A percentile compares a stretch with the other conserved stretches of the same genome.
phyloP scores from a whole-genome alignment of 2,113 vertebrate genomes.

The Heptranchias perlo region DNA sequence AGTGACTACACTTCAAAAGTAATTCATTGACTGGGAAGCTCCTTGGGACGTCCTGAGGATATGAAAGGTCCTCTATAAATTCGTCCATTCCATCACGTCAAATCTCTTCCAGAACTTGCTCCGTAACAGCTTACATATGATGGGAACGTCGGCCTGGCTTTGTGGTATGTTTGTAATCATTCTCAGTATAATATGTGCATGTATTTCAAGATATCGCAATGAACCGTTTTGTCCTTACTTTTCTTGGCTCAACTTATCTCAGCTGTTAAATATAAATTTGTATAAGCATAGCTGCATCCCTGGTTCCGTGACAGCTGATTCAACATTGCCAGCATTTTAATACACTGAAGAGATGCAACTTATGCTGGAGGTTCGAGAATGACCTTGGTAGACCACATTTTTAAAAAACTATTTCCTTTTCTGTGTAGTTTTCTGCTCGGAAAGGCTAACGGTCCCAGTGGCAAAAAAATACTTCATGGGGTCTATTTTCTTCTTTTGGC shows the following conservation, averaged over 20 bases:
- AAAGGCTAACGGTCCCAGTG: background rate
- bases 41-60: background rate
- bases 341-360: constrained; percentile 1
- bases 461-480: background rate
- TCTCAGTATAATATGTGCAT: constrained; percentile 26
- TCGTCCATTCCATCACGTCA: background rate
- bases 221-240: constrained; percentile 26
- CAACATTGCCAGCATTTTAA: constrained; percentile 16
- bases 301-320: background rate
- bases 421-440: background rate
- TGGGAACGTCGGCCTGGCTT: background rate
- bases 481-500: background rate
- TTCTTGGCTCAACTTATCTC: constrained; percentile 24
- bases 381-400: background rate
- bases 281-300: constrained; percentile 1
- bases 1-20: background rate
- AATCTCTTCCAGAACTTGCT: background rate
- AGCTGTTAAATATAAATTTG: constrained; percentile 33
- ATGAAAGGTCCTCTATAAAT: background rate
- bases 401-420: background rate
- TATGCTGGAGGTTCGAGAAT: background rate
- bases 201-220: constrained; percentile 9
- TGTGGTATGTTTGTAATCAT: constrained; percentile 14
- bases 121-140: constrained; percentile 2
- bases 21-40: background rate